These are phyloP conservation scores for Otis tarda DNA, from an alignment of 2,113 vertebrate genomes.

Conservation along the genomic window DNA sequence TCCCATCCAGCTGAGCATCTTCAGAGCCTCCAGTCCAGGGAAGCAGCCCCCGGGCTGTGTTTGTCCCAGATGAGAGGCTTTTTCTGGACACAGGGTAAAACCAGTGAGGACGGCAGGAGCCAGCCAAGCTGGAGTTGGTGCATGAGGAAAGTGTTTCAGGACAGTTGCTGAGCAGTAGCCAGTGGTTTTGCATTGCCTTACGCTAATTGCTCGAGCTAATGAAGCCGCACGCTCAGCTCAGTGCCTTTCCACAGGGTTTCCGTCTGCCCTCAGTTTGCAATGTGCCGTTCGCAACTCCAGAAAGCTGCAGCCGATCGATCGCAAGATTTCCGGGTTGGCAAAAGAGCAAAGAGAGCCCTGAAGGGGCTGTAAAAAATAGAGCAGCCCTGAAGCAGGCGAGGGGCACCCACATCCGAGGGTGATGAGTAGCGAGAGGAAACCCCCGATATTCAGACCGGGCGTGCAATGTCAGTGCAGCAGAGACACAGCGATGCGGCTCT, in stretches of 20 bases:
- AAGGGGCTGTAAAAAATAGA: not conserved
- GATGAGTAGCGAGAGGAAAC: not conserved
- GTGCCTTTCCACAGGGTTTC: constrained; percentile 3
- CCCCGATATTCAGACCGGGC: not conserved
- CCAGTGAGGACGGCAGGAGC: not conserved
- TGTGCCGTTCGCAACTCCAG: not conserved
- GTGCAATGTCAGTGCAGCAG: fast-evolving
- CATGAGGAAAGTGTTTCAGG: not conserved
- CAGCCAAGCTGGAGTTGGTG: not conserved
- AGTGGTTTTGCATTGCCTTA: not conserved
- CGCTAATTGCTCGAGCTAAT: not conserved
- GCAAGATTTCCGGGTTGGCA: not conserved
- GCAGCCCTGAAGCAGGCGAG: not conserved
- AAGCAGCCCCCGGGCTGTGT: not conserved
- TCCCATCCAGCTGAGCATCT: not conserved
- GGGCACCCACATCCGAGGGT: not conserved
- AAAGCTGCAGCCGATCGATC: not conserved
- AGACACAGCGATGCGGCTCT: fast-evolving
- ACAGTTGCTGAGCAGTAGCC: not conserved
- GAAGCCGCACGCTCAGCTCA: not conserved
- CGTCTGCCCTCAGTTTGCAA: not conserved
- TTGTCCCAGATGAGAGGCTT: not conserved
- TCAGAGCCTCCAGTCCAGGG: not conserved
- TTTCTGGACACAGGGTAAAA: not conserved
- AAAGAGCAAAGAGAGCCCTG: not conserved